Conservation (phyloP, 2,113 vertebrate genomes). For the Gavialis gangeticus region DNA sequence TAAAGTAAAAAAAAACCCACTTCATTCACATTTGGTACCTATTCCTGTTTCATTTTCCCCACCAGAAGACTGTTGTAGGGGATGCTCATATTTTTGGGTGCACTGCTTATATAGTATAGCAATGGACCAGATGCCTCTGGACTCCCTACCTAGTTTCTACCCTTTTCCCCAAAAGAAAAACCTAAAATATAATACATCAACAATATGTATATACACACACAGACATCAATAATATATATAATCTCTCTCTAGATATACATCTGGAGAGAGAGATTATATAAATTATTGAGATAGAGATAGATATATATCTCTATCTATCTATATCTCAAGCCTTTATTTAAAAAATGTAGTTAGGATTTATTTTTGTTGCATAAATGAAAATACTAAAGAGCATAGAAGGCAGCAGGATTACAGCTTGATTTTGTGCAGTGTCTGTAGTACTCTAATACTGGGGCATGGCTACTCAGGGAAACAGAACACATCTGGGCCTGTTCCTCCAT, state of each 20-base stretch:
- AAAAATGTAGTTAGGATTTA: slow-evolving; percentile 26
- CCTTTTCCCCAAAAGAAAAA: too few species aligned
- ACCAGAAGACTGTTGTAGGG: slow-evolving; percentile 15
- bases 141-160: neutral
- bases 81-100: neutral
- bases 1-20: slow-evolving; percentile 10
- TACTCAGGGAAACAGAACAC: slow-evolving; percentile 54
- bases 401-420: slow-evolving; percentile 46
- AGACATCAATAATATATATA: neutral
- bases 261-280: neutral
- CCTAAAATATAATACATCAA: too few species aligned
- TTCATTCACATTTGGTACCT: slow-evolving; percentile 3
- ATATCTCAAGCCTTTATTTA: slow-evolving; percentile 37
- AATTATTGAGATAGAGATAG: too few species aligned
- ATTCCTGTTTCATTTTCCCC: neutral
- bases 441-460: slow-evolving; percentile 24
- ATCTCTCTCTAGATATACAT: slow-evolving; percentile 17
- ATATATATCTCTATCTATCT: too few species aligned
- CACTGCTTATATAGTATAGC: neutral
- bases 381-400: neutral
- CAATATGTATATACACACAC: neutral
- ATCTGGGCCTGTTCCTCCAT: neutral
- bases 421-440: slow-evolving; percentile 40
- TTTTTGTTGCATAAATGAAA: slow-evolving; percentile 30
- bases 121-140: neutral